Evolutionary conservation across 2,888 invertebrate species (phyloP).

Genomic region (Oxycera nigricornis): DNA sequence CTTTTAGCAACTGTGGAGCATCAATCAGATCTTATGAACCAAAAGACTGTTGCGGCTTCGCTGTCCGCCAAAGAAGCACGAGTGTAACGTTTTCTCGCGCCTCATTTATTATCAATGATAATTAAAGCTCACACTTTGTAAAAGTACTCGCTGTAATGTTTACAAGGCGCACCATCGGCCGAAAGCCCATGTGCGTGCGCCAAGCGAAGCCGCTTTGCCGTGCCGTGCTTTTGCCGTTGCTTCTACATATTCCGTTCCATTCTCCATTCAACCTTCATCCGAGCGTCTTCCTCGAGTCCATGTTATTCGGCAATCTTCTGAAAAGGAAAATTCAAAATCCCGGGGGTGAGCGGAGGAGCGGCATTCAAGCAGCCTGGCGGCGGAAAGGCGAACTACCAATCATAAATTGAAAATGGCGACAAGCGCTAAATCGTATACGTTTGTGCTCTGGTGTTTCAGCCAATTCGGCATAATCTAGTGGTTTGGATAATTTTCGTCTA

Average conservation of each 20-base stretch:
- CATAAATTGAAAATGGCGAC: conserved; percentile 53
- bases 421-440: conserved; percentile 51
- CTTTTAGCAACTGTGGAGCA: no score
- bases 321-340: conserved; percentile 8
- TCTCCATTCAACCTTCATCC: neutral
- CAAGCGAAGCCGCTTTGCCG: no score
- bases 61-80: no score
- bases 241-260: neutral
- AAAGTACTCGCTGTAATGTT: neutral
- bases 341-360: neutral
- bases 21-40: no score
- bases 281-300: neutral
- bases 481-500: conserved; percentile 44
- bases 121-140: neutral
- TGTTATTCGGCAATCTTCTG: neutral
- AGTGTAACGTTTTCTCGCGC: neutral
- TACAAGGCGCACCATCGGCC: neutral
- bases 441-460: conserved; percentile 48
- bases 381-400: conserved; percentile 38
- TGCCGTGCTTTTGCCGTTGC: neutral
- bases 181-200: neutral
- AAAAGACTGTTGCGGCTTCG: no score
- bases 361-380: conserved; percentile 40
- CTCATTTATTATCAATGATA: neutral
- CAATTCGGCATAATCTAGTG: conserved; percentile 49